Base-by-base conservation (phyloP, 2,888 invertebrate genomes). In the Teleogryllus oceanicus region DNA sequence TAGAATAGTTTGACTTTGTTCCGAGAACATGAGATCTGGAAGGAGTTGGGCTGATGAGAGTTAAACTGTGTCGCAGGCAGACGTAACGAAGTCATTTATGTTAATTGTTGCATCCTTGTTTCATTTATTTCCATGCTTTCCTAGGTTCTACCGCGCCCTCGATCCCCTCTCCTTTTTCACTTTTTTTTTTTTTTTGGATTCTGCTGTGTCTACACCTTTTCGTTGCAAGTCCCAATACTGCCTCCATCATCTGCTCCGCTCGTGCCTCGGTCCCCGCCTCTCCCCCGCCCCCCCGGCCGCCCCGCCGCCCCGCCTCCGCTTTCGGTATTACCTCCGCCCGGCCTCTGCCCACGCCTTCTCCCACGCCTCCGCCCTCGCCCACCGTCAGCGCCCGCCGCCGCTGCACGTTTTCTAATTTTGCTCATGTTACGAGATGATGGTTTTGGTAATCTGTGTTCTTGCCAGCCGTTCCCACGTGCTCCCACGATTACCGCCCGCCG, bases 401-500 rank as follows among this genome's bases (percentile, higher is more conserved):
- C 16, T 1, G 62, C 62, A n/a, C n/a, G 62, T 62, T 62, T 62
- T 62, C 62, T 62, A 62, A 62, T 62, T 62, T 62, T 62, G 62
- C 62, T 62, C 16, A n/a, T 62, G 62, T 62, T 18, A 62, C 16
- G 13, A n/a, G 62, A 18, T n/a, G 62, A 62, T 62, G 62, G 62
- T 62, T 62, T 62, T n/a, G 62, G 62, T 62, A 62, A 62, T n/a
- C 62, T n/a, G 62, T n/a, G 16, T 62, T 16, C 62, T 62, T 62
- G 16, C 62, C 62, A 62, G 62, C 62, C 62, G 62, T 62, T 62
- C 62, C 62, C 62, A 62, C 62, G 62, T 62, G 62, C n/a, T 18
- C 16, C 62, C n/a, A 12, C 62, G 16, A 18, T n/a, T 62, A 18
- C 62, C 13, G 13, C 62, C 5, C 62, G 62, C 62, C 62, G 62